Evolutionary conservation across 2,113 vertebrate genomes (phyloP), one percentile per base, ranked within the genome.

Genomic region (Daboia siamensis): DNA sequence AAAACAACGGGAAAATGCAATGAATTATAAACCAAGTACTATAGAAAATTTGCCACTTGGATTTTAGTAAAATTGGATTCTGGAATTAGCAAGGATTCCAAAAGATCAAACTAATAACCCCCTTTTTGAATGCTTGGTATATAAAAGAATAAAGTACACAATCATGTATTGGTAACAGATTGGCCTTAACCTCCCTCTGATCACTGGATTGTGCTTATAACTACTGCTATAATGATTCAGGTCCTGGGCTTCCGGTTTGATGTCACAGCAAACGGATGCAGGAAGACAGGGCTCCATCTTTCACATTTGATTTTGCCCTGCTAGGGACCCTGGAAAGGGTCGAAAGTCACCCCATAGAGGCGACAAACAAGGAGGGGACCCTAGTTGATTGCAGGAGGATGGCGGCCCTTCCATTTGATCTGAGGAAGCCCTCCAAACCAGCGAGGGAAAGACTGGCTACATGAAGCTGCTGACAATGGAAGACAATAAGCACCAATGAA

Each of bases 181-280:
- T 97, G 95, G 92, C 23, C 0, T 44, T 48, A 51, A 86, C 33
- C 88, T 59, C 46, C 93, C 86, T 89, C 95, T 96, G 96, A 24
- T n/a, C 46, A 96, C 95, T 95, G 93, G 95, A 90, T 95, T 97
- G 96, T 96, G 96, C 96, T 91, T 93, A 93, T 96, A 96, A 87
- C 92, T 93, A 95, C 93, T 96, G 96, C 93, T 95, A 91, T 95
- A 96, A 94, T 98, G 97, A 98, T 96, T 97, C 97, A 98, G 94
- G 96, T 91, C 93, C 89, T 96, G 92, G 94, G 48, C 48, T 51
- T 9, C 48, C 1, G 48, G 8, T 51, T 51, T 51, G 48, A 51
- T 51, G 48, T 51, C 48, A 1, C 1, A 1, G 8, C 48, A 51
- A 51, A 51, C 8, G 8, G 8, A 9, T 9, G 48, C 48, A 51